Evolutionary conservation across 2,888 invertebrate genomes (phyloP), one percentile per base, ranked within the genome.

Genomic region (Blastobasis adustella): DNA sequence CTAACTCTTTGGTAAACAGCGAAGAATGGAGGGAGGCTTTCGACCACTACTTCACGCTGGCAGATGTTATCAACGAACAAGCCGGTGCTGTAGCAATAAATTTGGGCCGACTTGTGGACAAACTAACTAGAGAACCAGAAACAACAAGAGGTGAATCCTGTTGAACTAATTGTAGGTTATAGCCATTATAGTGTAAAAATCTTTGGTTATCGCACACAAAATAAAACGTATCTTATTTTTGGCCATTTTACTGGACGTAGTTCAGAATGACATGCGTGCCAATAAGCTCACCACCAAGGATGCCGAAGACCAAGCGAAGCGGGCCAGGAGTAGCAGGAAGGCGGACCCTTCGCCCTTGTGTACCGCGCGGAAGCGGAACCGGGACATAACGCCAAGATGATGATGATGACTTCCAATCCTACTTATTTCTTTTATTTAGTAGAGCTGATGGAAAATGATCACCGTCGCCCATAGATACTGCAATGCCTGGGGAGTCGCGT

Each of bases 41-140:
- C 10, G 66, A 81, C 6, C 79, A 89, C 42, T 96, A 93, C 90
- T 71, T 89, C 42, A 59, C 73, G 1, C 90, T 93, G n/a, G 93
- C 93, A 62, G 62, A 69, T 1, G 73, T 76, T 5, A 89, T 96
- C n/a, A 73, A 90, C 40, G 63, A 75, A 0, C 88, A 90, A 47
- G 92, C 94, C 0, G 83, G 89, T 47, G 86, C 90, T 4, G 91
- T 95, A 10, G 93, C 95, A 63, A 93, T 95, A 65, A 96, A 96
- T 75, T 93, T 84, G 42, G 70, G 66, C 4, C 61, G 77, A 49
- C 79, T 88, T 49, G 69, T 81, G 37, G 78, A 87, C 47, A 86
- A 83, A 55, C 56, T 82, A 5, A 71, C 66, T 1, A 65, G 58
- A 10, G 55, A 56, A 9, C 51, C 9, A n/a, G 9, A 58, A 40